Evolutionary conservation across 2,113 vertebrate species (phyloP).

Genomic region (Caretta caretta): DNA sequence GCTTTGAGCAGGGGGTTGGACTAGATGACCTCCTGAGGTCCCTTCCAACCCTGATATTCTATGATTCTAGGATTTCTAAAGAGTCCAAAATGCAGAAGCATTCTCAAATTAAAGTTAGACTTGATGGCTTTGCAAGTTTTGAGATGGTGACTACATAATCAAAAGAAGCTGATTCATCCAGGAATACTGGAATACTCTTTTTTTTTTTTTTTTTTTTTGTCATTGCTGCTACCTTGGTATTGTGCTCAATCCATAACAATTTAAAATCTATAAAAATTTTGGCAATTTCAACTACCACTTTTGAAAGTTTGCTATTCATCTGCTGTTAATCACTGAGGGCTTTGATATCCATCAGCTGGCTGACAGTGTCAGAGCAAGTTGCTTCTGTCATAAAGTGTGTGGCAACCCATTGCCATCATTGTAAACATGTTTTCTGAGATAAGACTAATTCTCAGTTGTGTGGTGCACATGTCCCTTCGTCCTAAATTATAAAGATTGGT

Average conservation of each 20-base stretch:
- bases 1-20: too few species aligned
- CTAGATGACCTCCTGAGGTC: too few species aligned
- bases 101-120: background rate
- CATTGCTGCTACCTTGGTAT: background rate
- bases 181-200: background rate
- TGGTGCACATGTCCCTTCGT: background rate
- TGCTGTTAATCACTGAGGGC: background rate
- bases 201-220: background rate
- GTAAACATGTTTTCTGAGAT: background rate
- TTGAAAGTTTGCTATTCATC: background rate
- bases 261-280: background rate
- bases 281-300: background rate
- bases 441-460: background rate
- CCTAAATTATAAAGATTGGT: background rate
- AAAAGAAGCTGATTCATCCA: background rate
- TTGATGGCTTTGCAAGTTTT: background rate
- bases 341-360: background rate
- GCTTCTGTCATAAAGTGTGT: background rate
- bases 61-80: background rate
- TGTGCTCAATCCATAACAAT: background rate
- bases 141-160: background rate
- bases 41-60: too few species aligned
- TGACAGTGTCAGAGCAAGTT: background rate
- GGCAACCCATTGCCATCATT: too few species aligned
- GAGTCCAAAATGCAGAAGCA: background rate